Evolutionary conservation across 2,888 invertebrate genomes (phyloP).

Genomic region (Acronicta leporina): DNA sequence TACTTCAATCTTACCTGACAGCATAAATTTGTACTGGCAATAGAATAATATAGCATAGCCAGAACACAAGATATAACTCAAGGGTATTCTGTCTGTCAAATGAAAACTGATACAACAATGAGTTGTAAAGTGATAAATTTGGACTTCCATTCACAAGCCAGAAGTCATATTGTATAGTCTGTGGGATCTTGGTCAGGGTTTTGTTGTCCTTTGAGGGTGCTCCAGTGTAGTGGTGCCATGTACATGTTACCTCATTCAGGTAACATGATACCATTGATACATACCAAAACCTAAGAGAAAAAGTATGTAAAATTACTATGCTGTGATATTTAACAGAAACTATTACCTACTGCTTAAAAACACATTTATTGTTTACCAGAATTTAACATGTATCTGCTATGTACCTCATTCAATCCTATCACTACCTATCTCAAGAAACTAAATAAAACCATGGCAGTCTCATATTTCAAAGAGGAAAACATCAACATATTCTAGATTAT

Average conservation of each 20-base stretch:
- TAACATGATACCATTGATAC: conserved; percentile 98
- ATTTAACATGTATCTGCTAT: too few species aligned
- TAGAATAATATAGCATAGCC: conserved; percentile 95
- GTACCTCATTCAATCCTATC: too few species aligned
- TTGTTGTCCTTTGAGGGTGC: conserved; percentile 75
- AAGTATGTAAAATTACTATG: background rate
- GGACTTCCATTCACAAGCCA: conserved; percentile 99
- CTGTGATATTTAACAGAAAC: too few species aligned
- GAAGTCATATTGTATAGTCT: conserved; percentile 93
- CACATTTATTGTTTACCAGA: too few species aligned
- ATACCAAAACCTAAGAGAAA: conserved; percentile 95
- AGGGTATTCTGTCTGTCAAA: conserved; percentile 98
- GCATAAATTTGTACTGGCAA: conserved; percentile 97
- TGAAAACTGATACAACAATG: conserved; percentile 98
- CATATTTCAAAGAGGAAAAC: background rate
- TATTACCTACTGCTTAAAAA: too few species aligned
- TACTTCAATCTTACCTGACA: conserved; percentile 85
- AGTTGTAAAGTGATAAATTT: conserved; percentile 95
- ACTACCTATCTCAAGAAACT: too few species aligned
- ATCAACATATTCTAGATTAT: background rate
- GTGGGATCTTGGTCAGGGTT: conserved; percentile 75
- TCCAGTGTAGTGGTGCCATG: conserved; percentile 93
- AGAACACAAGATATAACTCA: conserved; percentile 96
- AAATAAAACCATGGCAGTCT: background rate
- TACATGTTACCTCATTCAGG: conserved; percentile 93